Evolutionary conservation across 2,888 invertebrate genomes (phyloP).

Genomic region (Pristionchus maxplancki): DNA sequence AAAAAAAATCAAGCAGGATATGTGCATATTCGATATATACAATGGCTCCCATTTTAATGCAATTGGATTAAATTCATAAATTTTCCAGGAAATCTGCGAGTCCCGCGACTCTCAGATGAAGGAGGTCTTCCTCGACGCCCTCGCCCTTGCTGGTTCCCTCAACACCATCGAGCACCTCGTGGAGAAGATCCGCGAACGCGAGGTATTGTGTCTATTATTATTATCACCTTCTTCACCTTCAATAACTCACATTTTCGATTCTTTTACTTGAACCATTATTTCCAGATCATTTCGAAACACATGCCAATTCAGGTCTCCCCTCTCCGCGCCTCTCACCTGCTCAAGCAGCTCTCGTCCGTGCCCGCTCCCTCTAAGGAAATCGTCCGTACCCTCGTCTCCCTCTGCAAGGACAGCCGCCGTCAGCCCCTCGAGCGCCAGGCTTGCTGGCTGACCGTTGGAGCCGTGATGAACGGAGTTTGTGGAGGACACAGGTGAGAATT

Average conservation of each 20-base stretch:
- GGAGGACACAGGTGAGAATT: constrained; percentile 55
- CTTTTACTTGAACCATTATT: no score
- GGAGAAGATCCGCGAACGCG: constrained; percentile 57
- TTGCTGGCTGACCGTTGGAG: constrained; percentile 69
- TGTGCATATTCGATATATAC: no score
- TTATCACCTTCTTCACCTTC: no score
- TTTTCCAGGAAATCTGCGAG: not conserved
- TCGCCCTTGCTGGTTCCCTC: constrained; percentile 69
- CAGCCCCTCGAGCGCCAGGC: constrained; percentile 63
- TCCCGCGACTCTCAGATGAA: constrained; percentile 54
- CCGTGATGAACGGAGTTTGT: constrained; percentile 68
- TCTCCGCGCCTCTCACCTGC: constrained; percentile 42
- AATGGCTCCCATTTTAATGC: no score
- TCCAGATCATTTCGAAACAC: no score
- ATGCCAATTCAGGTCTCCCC: constrained; percentile 46
- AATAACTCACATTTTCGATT: no score
- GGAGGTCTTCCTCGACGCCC: constrained; percentile 67
- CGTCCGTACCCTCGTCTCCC: constrained; percentile 52
- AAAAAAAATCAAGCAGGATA: no score
- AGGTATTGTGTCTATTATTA: no score
- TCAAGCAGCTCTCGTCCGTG: constrained; percentile 56
- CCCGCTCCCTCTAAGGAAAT: constrained; percentile 55
- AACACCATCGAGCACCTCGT: constrained; percentile 61
- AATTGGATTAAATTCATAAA: no score
- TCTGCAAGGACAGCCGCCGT: constrained; percentile 57